Evolutionary conservation across 2,797 vertebrate species (phyloP).

Genomic region (Microctenopoma lineatum): DNA sequence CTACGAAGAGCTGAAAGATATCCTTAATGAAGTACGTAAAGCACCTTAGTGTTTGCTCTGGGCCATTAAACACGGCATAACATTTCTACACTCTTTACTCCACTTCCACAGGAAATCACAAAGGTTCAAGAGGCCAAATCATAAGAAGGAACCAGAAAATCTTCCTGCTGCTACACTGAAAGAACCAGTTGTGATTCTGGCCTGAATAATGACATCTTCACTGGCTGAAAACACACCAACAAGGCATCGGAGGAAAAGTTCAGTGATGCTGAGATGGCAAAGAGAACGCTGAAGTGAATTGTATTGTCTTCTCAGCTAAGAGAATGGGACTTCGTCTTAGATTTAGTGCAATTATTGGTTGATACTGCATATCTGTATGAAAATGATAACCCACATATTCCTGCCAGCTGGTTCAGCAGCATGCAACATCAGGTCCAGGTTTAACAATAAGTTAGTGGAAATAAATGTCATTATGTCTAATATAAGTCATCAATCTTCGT

Average conservation of each 20-base stretch:
- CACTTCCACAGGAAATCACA: slow-evolving; percentile 76
- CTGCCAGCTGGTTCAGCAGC: slow-evolving; percentile 7
- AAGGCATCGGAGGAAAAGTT: not conserved
- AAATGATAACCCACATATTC: slow-evolving; percentile 1
- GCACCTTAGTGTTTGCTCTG: not conserved
- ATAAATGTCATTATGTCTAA: slow-evolving; percentile 1
- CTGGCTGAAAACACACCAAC: slow-evolving; percentile 1
- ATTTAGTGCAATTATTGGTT: slow-evolving; percentile 23
- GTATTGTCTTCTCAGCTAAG: slow-evolving; percentile 11
- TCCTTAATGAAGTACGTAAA: slow-evolving; percentile 88
- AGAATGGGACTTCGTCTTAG: slow-evolving; percentile 36
- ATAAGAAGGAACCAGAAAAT: slow-evolving; percentile 39
- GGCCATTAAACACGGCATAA: not conserved
- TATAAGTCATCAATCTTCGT: not conserved
- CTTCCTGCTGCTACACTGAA: slow-evolving; percentile 22
- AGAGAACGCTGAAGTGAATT: slow-evolving; percentile 7
- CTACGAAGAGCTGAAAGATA: slow-evolving; percentile 86
- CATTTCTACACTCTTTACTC: not conserved
- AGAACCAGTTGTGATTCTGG: slow-evolving; percentile 19
- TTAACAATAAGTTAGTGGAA: not conserved
- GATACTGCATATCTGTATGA: slow-evolving; percentile 10
- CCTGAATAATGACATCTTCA: slow-evolving; percentile 18
- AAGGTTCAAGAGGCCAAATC: slow-evolving; percentile 79
- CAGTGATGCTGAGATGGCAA: slow-evolving; percentile 20
- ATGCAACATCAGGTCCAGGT: not conserved